Evolutionary conservation across 1,140 invertebrate species (phyloP).

Genomic region (Leptinotarsa undecemlineata): DNA sequence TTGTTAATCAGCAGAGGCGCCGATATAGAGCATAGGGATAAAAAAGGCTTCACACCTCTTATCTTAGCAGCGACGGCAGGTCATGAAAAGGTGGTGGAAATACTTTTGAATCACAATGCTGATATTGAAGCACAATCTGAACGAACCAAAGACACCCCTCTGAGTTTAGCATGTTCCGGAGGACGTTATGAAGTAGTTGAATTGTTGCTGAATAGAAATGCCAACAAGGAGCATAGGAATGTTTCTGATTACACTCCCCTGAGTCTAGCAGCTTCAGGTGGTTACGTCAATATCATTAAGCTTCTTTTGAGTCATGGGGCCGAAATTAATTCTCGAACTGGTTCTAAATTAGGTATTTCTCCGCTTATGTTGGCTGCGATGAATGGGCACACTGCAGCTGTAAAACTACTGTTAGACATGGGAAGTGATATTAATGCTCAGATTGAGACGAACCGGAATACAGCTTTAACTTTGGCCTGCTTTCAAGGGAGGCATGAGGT

Average conservation of each 20-base stretch:
- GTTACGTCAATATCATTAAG: constrained; percentile 98
- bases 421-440: constrained; percentile 99
- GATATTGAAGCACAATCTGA: constrained; percentile 98
- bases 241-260: constrained; percentile 99
- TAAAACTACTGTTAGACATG: constrained; percentile 91
- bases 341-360: constrained; percentile 96
- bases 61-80: constrained; percentile 97
- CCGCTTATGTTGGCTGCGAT: constrained; percentile 99
- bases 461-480: constrained; percentile 96
- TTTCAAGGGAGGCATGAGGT: constrained; percentile 99
- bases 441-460: constrained; percentile 99
- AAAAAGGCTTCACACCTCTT: constrained; percentile 98
- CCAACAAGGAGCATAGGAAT: constrained; percentile 99
- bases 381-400: constrained; percentile 96
- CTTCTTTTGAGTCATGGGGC: constrained; percentile 88
- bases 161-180: constrained; percentile 96
- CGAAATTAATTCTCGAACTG: constrained; percentile 98
- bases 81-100: constrained; percentile 93
- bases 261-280: constrained; percentile 95
- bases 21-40: constrained; percentile 97
- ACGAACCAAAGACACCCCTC: constrained; percentile 96
- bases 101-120: constrained; percentile 87
- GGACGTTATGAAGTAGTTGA: constrained; percentile 92
- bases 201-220: constrained; percentile 82
- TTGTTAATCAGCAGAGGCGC: constrained; percentile 87